phyloP scores from a whole-genome alignment of 2,113 vertebrate genomes.

The Gobius niger region DNA sequence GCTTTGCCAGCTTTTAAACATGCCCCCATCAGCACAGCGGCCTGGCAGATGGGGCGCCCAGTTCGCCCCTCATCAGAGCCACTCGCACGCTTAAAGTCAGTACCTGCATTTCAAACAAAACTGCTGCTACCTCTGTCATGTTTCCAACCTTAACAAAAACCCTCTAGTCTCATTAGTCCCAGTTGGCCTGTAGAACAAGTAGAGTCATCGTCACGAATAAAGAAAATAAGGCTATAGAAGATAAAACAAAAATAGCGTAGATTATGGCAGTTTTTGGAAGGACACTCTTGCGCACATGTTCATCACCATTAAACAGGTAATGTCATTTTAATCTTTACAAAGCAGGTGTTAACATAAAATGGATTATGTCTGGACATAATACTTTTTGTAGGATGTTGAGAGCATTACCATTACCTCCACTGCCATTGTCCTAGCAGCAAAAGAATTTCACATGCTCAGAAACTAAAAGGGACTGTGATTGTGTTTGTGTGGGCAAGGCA shows the following conservation, averaged over 20 bases:
- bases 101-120: constrained; percentile 58
- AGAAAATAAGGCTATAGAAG: constrained; percentile 67
- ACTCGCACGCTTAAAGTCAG: constrained; percentile 26
- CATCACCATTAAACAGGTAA: not conserved
- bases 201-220: constrained; percentile 72
- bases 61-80: constrained; percentile 25
- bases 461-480: not conserved
- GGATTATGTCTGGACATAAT: not conserved
- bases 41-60: constrained; percentile 37
- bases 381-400: not conserved
- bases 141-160: constrained; percentile 32
- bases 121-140: constrained; percentile 19
- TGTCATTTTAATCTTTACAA: not conserved
- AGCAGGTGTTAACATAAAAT: constrained; percentile 1
- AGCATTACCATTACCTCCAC: not conserved
- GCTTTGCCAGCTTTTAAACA: constrained; percentile 63
- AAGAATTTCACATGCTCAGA: not conserved
- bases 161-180: constrained; percentile 66
- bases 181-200: constrained; percentile 54
- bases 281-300: constrained; percentile 6
- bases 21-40: constrained; percentile 51
- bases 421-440: not conserved
- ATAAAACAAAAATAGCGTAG: constrained; percentile 28
- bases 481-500: not conserved
- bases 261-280: constrained; percentile 19